Percentiles rank a stretch among this genome's conserved stretches.
Evolutionary conservation across 2,797 vertebrate genomes (phyloP).

Genomic region (Eidolon dupreanum): DNA sequence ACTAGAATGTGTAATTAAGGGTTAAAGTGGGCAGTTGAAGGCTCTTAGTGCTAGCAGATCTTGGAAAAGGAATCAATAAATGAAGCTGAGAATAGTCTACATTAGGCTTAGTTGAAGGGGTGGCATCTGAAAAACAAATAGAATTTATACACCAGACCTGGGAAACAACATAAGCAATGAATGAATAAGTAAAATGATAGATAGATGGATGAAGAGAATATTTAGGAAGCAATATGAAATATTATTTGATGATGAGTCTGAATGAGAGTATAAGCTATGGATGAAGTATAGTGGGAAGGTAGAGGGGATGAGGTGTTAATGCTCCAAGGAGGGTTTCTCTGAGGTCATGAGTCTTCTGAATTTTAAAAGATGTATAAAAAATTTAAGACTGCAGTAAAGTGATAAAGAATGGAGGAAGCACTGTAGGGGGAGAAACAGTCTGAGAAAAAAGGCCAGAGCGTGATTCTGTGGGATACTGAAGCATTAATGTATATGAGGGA

Average conservation of each 20-base stretch:
- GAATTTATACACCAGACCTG: not conserved
- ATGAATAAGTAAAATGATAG: not conserved
- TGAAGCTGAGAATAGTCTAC: not conserved
- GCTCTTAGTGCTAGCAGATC: not conserved
- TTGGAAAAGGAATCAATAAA: not conserved
- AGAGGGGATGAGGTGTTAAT: not conserved
- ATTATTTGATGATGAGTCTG: not conserved
- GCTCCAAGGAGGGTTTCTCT: not conserved
- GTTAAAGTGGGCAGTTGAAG: not conserved
- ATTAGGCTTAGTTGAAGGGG: not conserved
- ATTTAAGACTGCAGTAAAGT: not conserved
- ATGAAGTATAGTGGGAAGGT: not conserved
- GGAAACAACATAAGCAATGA: conserved; percentile 14
- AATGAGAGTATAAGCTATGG: not conserved
- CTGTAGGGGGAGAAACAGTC: not conserved
- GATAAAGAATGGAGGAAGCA: not conserved
- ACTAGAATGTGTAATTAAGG: not conserved
- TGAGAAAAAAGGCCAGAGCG: not conserved
- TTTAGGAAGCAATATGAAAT: not conserved
- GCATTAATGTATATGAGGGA: not conserved
- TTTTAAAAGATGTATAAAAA: not conserved
- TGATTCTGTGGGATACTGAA: not conserved
- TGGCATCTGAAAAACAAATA: not conserved
- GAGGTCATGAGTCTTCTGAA: not conserved
- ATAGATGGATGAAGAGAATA: not conserved